Percentiles rank a stretch among this genome's conserved stretches.
phyloP scores from a whole-genome alignment of 2,113 vertebrate species.

The Isichthys henryi region DNA sequence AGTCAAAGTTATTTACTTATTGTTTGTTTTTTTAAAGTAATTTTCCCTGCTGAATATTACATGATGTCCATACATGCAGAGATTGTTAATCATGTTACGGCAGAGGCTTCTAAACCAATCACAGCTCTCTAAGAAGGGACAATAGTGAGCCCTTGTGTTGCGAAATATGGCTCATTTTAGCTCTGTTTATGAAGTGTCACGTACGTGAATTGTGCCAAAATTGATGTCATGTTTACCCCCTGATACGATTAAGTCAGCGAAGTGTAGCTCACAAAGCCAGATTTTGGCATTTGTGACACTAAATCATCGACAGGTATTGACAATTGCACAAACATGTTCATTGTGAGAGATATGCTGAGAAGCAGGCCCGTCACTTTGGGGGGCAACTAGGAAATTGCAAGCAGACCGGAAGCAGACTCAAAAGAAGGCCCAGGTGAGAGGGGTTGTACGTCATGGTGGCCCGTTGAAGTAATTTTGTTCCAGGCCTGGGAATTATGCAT shows the following conservation, averaged over 20 bases:
- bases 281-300: background rate
- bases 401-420: background rate
- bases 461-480: background rate
- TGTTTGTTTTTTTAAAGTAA: background rate
- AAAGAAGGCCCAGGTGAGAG: background rate
- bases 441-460: background rate
- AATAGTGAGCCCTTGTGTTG: background rate
- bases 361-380: background rate
- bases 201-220: background rate
- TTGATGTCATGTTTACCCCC: background rate
- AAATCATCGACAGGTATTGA: background rate
- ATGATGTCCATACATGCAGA: background rate
- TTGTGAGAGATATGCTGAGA: background rate
- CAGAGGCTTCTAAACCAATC: background rate
- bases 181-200: background rate
- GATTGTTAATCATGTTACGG: background rate
- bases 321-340: background rate
- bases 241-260: background rate
- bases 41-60: background rate
- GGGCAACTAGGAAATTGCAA: background rate
- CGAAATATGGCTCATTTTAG: background rate
- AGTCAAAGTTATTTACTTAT: background rate
- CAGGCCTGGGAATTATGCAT: background rate
- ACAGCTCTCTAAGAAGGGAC: background rate
- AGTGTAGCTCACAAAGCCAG: background rate